Conservation (phyloP, 2,797 vertebrate genomes). For the Gouania willdenowi region DNA sequence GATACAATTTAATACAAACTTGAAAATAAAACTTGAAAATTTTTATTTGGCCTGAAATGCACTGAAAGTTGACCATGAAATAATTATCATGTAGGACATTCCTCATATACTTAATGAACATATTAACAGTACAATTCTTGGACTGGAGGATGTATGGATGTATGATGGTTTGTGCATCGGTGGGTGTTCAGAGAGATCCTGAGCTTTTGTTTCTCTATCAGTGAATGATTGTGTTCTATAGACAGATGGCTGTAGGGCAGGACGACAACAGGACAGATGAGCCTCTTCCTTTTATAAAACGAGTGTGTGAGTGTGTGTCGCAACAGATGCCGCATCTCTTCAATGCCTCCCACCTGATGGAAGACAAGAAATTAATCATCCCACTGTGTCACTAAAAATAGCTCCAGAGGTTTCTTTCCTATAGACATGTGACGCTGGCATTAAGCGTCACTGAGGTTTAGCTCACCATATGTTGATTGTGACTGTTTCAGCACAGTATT, state of each 20-base stretch:
- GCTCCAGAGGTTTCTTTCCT: constrained; percentile 9
- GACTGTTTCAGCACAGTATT: no score
- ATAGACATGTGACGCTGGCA: not conserved
- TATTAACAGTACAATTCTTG: no score
- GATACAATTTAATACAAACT: no score
- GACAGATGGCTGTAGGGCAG: constrained; percentile 34
- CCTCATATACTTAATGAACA: no score
- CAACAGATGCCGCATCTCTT: constrained; percentile 32
- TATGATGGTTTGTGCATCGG: constrained; percentile 12
- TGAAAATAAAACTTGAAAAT: no score
- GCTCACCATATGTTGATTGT: no score
- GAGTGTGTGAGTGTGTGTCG: not conserved
- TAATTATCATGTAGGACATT: no score
- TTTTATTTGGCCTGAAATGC: no score
- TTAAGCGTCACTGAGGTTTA: no score
- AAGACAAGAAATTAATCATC: constrained; percentile 35
- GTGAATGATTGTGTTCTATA: constrained; percentile 6
- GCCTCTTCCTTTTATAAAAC: constrained; percentile 12
- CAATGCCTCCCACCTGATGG: constrained; percentile 22
- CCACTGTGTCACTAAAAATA: constrained; percentile 44
- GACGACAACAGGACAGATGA: constrained; percentile 26
- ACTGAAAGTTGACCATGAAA: no score
- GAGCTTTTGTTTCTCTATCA: not conserved
- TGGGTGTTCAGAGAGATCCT: not conserved
- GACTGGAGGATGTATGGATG: not conserved